Evolutionary conservation across 2,888 invertebrate species (phyloP).

Genomic region (Anagyrus pseudococci): DNA sequence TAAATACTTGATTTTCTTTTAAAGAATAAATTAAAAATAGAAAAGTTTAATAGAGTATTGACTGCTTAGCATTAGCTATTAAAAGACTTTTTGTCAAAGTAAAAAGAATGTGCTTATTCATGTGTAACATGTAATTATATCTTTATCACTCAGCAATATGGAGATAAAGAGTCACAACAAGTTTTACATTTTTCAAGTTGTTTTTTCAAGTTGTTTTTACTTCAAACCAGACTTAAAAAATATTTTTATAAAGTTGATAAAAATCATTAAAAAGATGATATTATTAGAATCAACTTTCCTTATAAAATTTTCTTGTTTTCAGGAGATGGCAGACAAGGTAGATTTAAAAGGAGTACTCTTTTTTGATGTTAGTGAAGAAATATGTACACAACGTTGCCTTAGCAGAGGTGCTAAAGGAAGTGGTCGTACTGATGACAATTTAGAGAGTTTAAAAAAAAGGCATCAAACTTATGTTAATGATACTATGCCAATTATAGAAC

Average conservation of each 20-base stretch:
- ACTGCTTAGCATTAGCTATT: too few relatives aligned
- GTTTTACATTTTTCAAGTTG: too few relatives aligned
- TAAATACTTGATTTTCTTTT: too few relatives aligned
- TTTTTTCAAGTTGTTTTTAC: neutral
- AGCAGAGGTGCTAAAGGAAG: constrained; percentile 87
- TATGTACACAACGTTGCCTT: constrained; percentile 86
- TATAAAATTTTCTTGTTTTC: constrained; percentile 35
- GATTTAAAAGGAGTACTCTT: constrained; percentile 88
- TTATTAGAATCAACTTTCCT: neutral
- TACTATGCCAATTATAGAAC: constrained; percentile 88
- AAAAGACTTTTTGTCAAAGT: too few relatives aligned
- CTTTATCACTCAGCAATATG: neutral
- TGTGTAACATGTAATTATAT: too few relatives aligned
- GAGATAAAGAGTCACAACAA: too few relatives aligned
- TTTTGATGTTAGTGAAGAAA: constrained; percentile 86
- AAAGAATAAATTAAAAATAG: too few relatives aligned
- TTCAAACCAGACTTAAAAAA: neutral
- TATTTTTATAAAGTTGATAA: neutral
- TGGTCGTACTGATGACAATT: constrained; percentile 93
- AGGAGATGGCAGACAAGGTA: constrained; percentile 82
- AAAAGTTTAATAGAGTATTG: too few relatives aligned
- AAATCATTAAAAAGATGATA: neutral
- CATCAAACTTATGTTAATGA: constrained; percentile 85
- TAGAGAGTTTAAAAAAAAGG: constrained; percentile 84
- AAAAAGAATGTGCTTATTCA: too few relatives aligned